Conservation (phyloP, 2,888 invertebrate species). For the Dione juno region DNA sequence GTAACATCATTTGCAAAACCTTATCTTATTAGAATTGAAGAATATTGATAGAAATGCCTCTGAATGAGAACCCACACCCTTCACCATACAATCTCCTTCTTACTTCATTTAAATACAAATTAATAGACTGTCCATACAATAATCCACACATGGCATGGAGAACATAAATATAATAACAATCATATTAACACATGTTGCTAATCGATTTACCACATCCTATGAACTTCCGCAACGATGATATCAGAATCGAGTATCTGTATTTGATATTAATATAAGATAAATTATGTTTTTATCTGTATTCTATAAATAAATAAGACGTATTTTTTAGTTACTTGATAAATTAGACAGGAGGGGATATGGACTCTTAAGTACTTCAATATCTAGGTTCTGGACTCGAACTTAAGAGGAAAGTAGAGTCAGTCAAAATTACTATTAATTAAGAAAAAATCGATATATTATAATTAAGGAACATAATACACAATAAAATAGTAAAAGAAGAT, state of each 20-base stretch:
- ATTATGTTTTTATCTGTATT: neutral
- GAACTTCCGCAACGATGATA: slow-evolving; percentile 26
- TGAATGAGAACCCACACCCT: neutral
- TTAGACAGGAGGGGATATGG: no score
- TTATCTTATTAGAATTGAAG: neutral
- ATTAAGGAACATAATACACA: no score
- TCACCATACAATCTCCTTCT: neutral
- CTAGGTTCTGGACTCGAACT: no score
- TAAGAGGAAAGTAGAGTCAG: no score
- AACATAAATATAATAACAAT: slow-evolving; percentile 28
- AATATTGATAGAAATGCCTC: neutral
- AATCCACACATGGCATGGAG: slow-evolving; percentile 15
- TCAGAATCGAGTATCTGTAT: slow-evolving; percentile 10
- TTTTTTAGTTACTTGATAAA: no score
- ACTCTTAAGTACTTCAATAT: no score
- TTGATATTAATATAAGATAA: neutral
- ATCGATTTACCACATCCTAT: slow-evolving; percentile 31
- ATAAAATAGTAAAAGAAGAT: no score
- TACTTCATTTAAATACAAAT: neutral
- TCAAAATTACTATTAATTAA: no score
- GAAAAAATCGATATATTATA: no score
- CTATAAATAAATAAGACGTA: neutral
- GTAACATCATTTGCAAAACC: no score
- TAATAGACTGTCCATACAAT: neutral
- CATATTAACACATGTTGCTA: slow-evolving; percentile 28